Evolutionary conservation across 2,113 vertebrate species (phyloP).

Genomic region (Tringa solitaria): DNA sequence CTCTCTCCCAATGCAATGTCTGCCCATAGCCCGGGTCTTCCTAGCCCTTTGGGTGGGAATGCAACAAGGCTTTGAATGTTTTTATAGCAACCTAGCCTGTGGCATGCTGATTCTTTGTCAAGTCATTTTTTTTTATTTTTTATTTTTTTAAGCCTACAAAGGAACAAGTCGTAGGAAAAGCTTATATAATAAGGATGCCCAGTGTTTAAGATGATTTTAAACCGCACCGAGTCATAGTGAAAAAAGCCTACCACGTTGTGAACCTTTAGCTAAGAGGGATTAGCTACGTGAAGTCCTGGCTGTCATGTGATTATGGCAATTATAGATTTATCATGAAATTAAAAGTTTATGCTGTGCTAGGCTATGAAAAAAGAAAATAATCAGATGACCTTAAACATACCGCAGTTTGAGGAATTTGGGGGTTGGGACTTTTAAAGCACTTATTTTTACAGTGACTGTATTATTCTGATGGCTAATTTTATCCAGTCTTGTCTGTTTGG

Average conservation of each 20-base stretch:
- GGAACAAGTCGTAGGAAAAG: conserved; percentile 17
- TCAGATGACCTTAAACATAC: conserved; percentile 56
- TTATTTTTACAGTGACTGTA: conserved; percentile 65
- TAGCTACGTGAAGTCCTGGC: conserved; percentile 65
- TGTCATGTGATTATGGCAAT: conserved; percentile 77
- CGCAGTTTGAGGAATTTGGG: conserved; percentile 50
- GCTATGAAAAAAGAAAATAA: neutral
- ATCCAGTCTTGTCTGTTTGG: conserved; percentile 63
- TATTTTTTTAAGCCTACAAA: conserved; percentile 40
- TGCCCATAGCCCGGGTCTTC: conserved; percentile 30
- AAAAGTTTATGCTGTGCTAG: conserved; percentile 60
- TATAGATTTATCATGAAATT: conserved; percentile 67
- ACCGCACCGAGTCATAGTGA: neutral
- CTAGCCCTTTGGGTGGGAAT: conserved; percentile 43
- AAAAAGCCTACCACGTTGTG: conserved; percentile 60
- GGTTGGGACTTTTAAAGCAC: conserved; percentile 44
- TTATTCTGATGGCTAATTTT: conserved; percentile 75
- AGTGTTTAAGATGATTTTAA: conserved; percentile 62
- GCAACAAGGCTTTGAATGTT: conserved; percentile 70
- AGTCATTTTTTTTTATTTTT: conserved; percentile 30
- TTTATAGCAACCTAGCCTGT: conserved; percentile 71
- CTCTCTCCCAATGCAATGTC: neutral
- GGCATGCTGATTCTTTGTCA: conserved; percentile 66
- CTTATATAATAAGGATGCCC: conserved; percentile 58
- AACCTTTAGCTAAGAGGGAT: conserved; percentile 61